These are phyloP conservation scores for Tenthredo notha DNA, from an alignment of 2,888 invertebrate genomes.

Conservation along the genomic window DNA sequence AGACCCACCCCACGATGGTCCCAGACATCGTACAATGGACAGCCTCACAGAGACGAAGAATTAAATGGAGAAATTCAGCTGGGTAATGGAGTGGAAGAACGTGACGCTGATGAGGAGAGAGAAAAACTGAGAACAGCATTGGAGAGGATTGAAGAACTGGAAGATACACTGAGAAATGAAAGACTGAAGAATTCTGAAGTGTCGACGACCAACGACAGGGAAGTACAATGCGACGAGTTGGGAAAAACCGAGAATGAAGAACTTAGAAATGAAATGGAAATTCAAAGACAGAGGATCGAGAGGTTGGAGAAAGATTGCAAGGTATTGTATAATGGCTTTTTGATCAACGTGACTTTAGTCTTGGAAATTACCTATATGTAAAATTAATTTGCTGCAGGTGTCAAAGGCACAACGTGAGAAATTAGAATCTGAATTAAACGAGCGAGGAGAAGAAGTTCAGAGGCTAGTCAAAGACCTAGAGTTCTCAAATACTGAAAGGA, in stretches of 20 bases:
- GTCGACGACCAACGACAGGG: conserved; percentile 19
- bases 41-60: not conserved
- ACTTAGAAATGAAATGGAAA: conserved; percentile 65
- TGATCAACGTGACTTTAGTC: not conserved
- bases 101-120: not conserved
- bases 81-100: not conserved
- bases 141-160: conserved; percentile 49
- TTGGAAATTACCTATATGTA: not conserved
- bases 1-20: not conserved
- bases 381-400: conserved; percentile 59
- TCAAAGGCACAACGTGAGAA: conserved; percentile 62
- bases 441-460: conserved; percentile 62
- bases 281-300: conserved; percentile 64
- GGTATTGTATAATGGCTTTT: conserved; percentile 59
- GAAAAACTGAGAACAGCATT: conserved; percentile 24
- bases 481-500: conserved; percentile 58
- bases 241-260: conserved; percentile 62
- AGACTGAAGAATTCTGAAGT: conserved; percentile 9
- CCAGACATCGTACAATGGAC: not conserved
- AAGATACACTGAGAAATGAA: conserved; percentile 40
- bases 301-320: conserved; percentile 67
- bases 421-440: conserved; percentile 62
- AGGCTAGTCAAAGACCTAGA: conserved; percentile 64
- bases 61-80: not conserved
- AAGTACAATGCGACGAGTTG: conserved; percentile 39